Evolutionary conservation across 2,888 invertebrate species (phyloP), one percentile per base, ranked within the genome.

Genomic region (Melanostoma mellinum): DNA sequence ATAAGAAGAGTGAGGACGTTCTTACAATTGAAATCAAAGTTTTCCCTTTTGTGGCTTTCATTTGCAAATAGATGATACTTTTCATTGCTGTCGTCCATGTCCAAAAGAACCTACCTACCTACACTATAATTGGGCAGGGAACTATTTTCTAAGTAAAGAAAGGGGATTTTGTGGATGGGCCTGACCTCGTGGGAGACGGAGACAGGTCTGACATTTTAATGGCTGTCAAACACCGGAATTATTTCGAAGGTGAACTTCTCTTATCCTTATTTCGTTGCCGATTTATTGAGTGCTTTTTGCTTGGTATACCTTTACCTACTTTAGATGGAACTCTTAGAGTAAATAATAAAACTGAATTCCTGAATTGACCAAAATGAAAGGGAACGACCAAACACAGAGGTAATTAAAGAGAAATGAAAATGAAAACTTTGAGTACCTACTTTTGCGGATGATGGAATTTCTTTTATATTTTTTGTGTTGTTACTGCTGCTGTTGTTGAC

Each of bases 181-280:
- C 55, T 38, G 73, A 55, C 40, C 56, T 56, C 55, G 48, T 40
- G 46, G 44, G 55, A 10, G 42, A 48, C 33, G 52, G 40, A 52
- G 60, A 53, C 63, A 72, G 58, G 52, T 46, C 53, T 60, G 56
- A 72, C 52, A 60, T 61, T 73, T 65, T 58, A 69, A 78, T 73
- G 65, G 73, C 73, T 78, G 61, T 73, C 78, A 82, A 68, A 73
- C 77, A 63, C 72, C 71, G 61, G 53, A 68, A 71, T 72, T 55
- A 76, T 76, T 81, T 65, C 44, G 61, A 61, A 44, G 35, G 58
- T 44, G 42, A 42, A 40, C 3, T 52, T 67, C 50, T 36, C 53
- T 38, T 60, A 35, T 60, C 8, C 63, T 50, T 50, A 38, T 63
- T 38, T 38, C 9, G 30, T 68, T 35, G 30, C 35, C 40, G 42